These are phyloP conservation scores for Spheniscus mendiculus DNA, from an alignment of 2,113 vertebrate genomes.

Conservation along the genomic window DNA sequence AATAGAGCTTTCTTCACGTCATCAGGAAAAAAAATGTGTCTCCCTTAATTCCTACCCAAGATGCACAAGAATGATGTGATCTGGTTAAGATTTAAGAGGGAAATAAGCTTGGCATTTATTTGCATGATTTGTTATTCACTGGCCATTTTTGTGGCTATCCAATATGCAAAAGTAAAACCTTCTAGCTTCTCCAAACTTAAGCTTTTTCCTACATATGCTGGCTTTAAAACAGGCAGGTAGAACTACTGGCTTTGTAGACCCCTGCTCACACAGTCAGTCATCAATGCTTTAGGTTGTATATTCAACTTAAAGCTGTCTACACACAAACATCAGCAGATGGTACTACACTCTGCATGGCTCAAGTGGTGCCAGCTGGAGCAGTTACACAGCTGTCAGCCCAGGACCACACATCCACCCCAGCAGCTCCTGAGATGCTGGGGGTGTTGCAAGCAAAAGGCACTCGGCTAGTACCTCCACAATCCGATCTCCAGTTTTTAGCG, in stretches of 20 bases:
- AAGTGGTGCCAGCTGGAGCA: neutral
- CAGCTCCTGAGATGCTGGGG: neutral
- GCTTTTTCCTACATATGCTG: neutral
- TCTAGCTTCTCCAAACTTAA: neutral
- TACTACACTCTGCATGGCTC: neutral
- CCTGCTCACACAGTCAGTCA: neutral
- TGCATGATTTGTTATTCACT: neutral
- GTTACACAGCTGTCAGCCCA: neutral
- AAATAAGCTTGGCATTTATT: neutral
- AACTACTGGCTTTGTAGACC: neutral
- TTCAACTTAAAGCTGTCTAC: neutral
- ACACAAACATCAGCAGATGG: neutral
- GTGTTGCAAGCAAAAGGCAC: neutral
- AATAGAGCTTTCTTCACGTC: neutral
- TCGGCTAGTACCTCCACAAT: slow-evolving; percentile 86
- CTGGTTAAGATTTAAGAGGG: neutral
- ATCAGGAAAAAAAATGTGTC: neutral
- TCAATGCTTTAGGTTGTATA: neutral
- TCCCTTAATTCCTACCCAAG: neutral
- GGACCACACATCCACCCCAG: neutral
- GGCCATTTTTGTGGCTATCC: neutral
- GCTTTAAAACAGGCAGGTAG: neutral
- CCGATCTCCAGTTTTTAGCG: slow-evolving; percentile 93
- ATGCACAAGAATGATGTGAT: neutral
- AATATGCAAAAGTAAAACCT: neutral